These are phyloP conservation scores for Leucophenga varia DNA, from an alignment of 1,140 invertebrate species.

Conservation along the genomic window DNA sequence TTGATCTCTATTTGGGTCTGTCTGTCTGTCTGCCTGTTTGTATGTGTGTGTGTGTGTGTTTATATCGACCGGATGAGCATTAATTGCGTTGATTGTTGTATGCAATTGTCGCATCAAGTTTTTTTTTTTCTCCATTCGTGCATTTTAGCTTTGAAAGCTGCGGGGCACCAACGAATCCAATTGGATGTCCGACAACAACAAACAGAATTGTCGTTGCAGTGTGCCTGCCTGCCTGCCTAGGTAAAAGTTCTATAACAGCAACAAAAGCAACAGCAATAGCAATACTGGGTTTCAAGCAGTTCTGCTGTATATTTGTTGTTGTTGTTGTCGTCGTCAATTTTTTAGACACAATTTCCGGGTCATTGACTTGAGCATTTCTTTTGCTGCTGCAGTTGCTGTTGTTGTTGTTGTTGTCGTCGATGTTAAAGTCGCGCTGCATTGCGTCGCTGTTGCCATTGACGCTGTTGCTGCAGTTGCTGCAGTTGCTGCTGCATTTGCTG, in stretches of 20 bases:
- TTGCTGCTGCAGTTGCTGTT: too few relatives aligned
- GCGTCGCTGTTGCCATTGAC: too few relatives aligned
- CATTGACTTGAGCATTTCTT: conserved; percentile 43
- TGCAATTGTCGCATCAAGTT: background rate
- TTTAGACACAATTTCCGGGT: conserved; percentile 56
- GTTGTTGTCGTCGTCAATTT: conserved; percentile 37
- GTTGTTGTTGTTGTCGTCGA: too few relatives aligned
- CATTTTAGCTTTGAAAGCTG: background rate
- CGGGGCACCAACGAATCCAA: background rate
- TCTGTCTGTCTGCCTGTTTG: too few relatives aligned
- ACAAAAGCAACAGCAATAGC: background rate
- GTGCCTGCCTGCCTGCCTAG: background rate
- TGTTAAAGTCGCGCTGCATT: too few relatives aligned
- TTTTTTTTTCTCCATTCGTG: background rate
- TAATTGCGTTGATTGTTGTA: conserved; percentile 47
- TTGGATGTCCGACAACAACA: background rate
- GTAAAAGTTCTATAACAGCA: background rate
- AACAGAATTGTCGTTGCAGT: too few relatives aligned
- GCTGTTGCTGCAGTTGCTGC: too few relatives aligned
- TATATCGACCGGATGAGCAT: conserved; percentile 43
- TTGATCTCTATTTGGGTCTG: too few relatives aligned
- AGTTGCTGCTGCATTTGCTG: too few relatives aligned
- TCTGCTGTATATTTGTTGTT: conserved; percentile 11
- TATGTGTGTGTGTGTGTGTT: conserved; percentile 10
- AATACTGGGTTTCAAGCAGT: background rate